A percentile compares a stretch with the other conserved stretches of the same genome.
These are phyloP conservation scores for Scomber colias DNA, from an alignment of 2,113 vertebrate genomes.

Conservation along the genomic window DNA sequence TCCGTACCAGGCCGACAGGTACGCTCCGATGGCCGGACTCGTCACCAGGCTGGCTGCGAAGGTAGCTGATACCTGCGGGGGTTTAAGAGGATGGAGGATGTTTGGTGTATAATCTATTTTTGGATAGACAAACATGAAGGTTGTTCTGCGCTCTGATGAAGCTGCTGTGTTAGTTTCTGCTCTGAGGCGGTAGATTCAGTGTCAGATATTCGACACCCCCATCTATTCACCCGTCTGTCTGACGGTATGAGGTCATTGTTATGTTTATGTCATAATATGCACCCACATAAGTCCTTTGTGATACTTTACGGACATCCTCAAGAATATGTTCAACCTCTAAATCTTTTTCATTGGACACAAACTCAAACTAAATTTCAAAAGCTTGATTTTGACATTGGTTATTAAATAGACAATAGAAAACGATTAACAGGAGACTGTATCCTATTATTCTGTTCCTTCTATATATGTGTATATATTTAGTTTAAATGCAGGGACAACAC, in stretches of 20 bases:
- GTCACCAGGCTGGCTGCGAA: conserved; percentile 96
- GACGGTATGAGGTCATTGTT: background rate
- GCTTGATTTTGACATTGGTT: too few relatives aligned
- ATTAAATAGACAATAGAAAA: too few relatives aligned
- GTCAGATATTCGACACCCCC: conserved; percentile 3
- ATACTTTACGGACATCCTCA: background rate
- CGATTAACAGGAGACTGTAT: too few relatives aligned
- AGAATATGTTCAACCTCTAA: too few relatives aligned
- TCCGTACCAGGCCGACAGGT: conserved; percentile 91
- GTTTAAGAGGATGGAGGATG: background rate
- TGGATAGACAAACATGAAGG: background rate
- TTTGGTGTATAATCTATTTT: too few relatives aligned
- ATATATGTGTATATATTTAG: too few relatives aligned
- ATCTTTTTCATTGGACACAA: too few relatives aligned
- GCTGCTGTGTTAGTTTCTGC: background rate
- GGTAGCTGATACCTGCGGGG: conserved; percentile 91
- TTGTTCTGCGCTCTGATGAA: background rate
- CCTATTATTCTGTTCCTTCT: too few relatives aligned
- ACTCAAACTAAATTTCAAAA: too few relatives aligned
- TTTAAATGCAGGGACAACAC: background rate
- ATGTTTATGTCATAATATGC: background rate
- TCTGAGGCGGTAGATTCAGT: background rate
- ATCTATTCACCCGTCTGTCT: background rate
- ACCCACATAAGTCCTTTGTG: background rate
- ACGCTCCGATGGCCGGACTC: conserved; percentile 95